phyloP scores from a whole-genome alignment of 2,888 invertebrate species.

The Torymus aiolomorphi region DNA sequence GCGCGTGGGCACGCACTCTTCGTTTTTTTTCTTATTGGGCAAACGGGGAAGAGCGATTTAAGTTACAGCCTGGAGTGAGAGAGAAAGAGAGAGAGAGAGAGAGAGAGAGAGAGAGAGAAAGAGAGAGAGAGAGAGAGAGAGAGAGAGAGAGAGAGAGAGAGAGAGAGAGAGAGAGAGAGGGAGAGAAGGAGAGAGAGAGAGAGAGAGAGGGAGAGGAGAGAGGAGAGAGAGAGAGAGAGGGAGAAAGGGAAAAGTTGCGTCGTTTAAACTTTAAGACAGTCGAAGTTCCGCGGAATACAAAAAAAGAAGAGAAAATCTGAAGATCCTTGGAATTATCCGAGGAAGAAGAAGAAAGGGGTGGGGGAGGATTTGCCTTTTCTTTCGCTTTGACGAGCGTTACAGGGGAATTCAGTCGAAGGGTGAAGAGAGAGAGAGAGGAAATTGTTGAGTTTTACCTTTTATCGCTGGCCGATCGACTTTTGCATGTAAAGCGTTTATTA shows the following conservation, averaged over 20 bases:
- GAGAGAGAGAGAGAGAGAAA: constrained; percentile 1
- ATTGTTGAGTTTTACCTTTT: constrained; percentile 8
- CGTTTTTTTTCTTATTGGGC: neutral
- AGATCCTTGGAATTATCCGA: constrained; percentile 41
- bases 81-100: constrained; percentile 11
- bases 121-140: neutral
- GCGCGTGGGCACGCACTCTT: neutral
- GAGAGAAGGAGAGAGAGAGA: constrained; percentile 1
- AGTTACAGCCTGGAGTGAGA: constrained; percentile 18
- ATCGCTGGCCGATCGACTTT: constrained; percentile 10
- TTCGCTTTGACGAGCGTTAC: constrained; percentile 15
- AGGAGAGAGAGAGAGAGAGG: neutral
- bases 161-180: neutral
- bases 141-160: neutral
- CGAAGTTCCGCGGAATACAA: constrained; percentile 34
- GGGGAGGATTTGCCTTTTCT: neutral
- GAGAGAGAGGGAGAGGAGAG: constrained; percentile 2
- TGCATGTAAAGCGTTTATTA: constrained; percentile 9
- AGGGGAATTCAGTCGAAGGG: neutral
- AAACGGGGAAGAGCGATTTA: constrained; percentile 28
- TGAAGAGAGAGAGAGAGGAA: neutral
- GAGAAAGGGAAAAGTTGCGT: constrained; percentile 40
- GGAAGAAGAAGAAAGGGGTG: neutral
- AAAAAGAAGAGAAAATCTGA: constrained; percentile 22
- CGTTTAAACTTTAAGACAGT: constrained; percentile 43